Base-by-base conservation (phyloP, 2,888 invertebrate genomes). In the Eupithecia pulchellata region DNA sequence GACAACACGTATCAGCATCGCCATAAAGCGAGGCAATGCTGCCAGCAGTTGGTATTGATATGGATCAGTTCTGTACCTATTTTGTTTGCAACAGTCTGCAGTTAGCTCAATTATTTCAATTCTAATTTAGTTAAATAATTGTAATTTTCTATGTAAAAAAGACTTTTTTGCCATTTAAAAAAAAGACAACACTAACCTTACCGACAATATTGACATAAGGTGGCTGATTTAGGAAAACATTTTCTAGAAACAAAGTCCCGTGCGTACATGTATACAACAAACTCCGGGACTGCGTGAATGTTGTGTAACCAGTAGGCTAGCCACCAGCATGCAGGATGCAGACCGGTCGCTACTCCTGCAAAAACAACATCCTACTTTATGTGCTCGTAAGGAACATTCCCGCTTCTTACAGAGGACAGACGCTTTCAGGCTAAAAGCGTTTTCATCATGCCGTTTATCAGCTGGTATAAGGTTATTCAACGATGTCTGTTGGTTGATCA, bases 341-440 rank as follows among this genome's bases (percentile, higher is more conserved):
- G 73, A 80, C 80, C 78, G 79, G 80, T 79, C 68, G 72, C 55
- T 52, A 47, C 52, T 74, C 69, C 70, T 62, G 75, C 71, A 80
- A 80, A 79, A 80, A 80, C 71, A 65, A 71, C 76, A 74, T 72
- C 76, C 75, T 74, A 66, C 66, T 64, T 25, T 14, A 25, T 34
- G 47, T 67, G 60, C 65, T 47, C 47, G 17, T 60, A 60, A 64
- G 68, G 71, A 64, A 61, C 71, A 47, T 62, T 57, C 63, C 36
- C 57, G 36, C 66, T 69, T 66, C 72, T 66, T 72, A 58, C 30
- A 20, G 36, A 13, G 34, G 34, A 13, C 34, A 29, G 34, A 13
- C 34, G 64, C 66, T 61, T 62, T 64, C 27, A 27, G 52, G 17
- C 11, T 57, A 52, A 57, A 68, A 62, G 36, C 60, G 30, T 36